Percentiles rank a stretch among this genome's conserved stretches.
These are phyloP conservation scores for Nesoenas mayeri DNA, from an alignment of 2,113 vertebrate species.

Conservation along the genomic window DNA sequence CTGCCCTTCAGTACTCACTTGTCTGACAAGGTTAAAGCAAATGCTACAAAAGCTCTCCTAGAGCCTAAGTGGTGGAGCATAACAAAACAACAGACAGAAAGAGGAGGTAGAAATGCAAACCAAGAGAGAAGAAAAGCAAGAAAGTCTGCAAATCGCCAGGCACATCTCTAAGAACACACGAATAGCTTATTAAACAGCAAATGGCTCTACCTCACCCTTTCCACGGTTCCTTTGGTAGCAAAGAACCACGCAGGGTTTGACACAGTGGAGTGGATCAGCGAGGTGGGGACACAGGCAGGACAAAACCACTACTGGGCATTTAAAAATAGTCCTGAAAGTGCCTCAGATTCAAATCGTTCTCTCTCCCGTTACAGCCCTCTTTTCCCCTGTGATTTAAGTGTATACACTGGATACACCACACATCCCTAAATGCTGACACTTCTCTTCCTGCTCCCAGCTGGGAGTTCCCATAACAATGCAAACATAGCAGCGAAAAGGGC, in stretches of 20 bases:
- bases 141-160: neutral
- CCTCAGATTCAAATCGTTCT: neutral
- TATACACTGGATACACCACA: neutral
- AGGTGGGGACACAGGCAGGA: neutral
- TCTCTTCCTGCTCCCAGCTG: neutral
- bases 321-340: neutral
- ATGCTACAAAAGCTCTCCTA: neutral
- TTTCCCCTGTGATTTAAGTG: neutral
- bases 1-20: neutral
- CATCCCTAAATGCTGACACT: neutral
- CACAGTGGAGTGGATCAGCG: neutral
- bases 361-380: neutral
- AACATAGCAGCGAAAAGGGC: neutral
- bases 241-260: neutral
- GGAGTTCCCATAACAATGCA: neutral
- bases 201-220: neutral
- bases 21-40: neutral
- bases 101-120: neutral
- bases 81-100: neutral
- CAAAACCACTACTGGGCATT: neutral
- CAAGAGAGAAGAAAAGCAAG: neutral
- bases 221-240: neutral
- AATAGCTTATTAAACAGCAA: neutral
- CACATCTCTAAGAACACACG: neutral
- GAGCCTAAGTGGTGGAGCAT: neutral